Evolutionary conservation across 2,888 invertebrate species (phyloP).

Genomic region (Oscheius sp.): DNA sequence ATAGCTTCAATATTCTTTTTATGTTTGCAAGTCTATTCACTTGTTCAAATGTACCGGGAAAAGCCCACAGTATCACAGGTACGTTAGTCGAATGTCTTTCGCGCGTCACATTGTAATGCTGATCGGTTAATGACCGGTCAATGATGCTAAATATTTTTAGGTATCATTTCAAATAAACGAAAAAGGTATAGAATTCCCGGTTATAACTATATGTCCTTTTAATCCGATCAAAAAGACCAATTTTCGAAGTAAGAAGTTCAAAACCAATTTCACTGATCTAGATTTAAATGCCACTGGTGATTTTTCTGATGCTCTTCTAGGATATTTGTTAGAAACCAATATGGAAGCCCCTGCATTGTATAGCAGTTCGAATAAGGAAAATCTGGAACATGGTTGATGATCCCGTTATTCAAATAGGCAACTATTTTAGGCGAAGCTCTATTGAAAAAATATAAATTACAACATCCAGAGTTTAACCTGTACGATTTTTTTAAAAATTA

Average conservation of each 20-base stretch:
- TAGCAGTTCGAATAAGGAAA: slow-evolving; percentile 24
- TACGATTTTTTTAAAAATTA: slow-evolving; percentile 42
- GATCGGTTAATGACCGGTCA: not conserved
- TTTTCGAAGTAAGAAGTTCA: slow-evolving; percentile 31
- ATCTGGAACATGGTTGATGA: slow-evolving; percentile 12
- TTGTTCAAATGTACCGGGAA: not conserved
- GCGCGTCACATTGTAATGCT: not conserved
- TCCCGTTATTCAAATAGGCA: not conserved
- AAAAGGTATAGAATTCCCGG: slow-evolving; percentile 61
- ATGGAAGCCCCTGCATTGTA: slow-evolving; percentile 47
- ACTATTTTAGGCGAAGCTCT: slow-evolving; percentile 38
- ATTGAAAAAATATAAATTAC: slow-evolving; percentile 35
- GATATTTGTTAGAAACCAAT: slow-evolving; percentile 56
- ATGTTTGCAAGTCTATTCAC: slow-evolving; percentile 4
- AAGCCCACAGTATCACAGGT: slow-evolving; percentile 28
- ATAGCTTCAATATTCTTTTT: not conserved
- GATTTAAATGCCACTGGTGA: slow-evolving; percentile 53
- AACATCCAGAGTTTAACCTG: slow-evolving; percentile 45
- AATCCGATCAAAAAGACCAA: slow-evolving; percentile 56
- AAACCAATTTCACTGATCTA: not conserved
- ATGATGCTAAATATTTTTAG: slow-evolving; percentile 35
- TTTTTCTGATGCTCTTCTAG: slow-evolving; percentile 53
- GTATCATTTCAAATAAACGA: slow-evolving; percentile 63
- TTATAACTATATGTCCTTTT: slow-evolving; percentile 65
- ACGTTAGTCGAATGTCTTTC: not conserved